Percentiles rank a stretch among this genome's conserved stretches.
Conservation (phyloP, 2,113 vertebrate species). For the Prunella himalayana region DNA sequence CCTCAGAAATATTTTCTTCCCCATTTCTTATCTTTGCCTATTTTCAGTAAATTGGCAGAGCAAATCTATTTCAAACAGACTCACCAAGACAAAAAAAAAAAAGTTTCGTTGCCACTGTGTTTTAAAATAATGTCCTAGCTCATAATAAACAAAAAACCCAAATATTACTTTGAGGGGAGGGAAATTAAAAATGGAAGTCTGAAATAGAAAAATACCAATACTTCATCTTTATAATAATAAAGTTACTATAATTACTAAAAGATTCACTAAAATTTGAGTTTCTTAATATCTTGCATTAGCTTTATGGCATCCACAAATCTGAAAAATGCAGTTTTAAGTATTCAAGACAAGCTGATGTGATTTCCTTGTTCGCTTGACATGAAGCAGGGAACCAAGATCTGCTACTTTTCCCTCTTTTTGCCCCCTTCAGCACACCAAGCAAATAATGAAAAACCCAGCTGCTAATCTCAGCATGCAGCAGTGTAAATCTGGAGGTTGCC, state of each 20-base stretch:
- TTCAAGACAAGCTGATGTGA: fast-evolving
- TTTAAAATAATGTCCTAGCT: not conserved
- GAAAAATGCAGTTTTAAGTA: not conserved
- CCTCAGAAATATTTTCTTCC: not conserved
- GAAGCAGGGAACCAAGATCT: not conserved
- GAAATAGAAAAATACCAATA: not conserved
- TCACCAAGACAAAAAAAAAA: not conserved
- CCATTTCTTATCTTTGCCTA: not conserved
- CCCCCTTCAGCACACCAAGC: not conserved
- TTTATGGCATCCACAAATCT: not conserved
- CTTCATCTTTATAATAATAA: not conserved
- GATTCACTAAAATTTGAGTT: not conserved
- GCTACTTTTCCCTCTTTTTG: not conserved
- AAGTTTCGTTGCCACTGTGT: fast-evolving
- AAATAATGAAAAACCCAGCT: not conserved
- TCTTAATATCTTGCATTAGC: not conserved
- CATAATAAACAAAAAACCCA: not conserved
- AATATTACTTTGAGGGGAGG: fast-evolving
- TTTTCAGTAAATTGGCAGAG: not conserved
- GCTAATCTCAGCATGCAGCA: not conserved
- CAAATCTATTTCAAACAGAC: not conserved
- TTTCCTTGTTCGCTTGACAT: not conserved
- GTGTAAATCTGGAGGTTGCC: not conserved
- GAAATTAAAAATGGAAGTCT: not conserved
- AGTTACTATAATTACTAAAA: not conserved